Conservation (phyloP, 2,888 invertebrate species). For the Drosophila melanosoma region DNA sequence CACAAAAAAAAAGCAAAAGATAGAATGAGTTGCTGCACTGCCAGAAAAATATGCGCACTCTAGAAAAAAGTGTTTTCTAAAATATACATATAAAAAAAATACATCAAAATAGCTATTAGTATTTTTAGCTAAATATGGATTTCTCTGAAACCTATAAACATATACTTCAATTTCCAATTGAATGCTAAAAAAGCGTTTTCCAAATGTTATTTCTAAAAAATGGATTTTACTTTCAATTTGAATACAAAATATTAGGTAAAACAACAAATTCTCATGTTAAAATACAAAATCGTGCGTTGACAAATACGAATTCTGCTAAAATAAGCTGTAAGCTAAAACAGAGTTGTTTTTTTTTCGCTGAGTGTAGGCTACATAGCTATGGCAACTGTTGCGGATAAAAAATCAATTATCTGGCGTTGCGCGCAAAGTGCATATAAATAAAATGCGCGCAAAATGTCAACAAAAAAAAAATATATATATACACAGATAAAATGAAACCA, state of each 20-base stretch:
- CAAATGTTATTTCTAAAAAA: not conserved
- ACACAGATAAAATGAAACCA: conserved; percentile 2
- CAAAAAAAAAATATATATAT: conserved; percentile 54
- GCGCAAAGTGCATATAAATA: conserved; percentile 78
- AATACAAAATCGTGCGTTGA: not conserved
- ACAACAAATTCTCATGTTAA: not conserved
- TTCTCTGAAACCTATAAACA: not conserved
- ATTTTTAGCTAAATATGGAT: not conserved
- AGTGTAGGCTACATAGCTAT: conserved; percentile 16
- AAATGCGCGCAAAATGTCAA: conserved; percentile 78
- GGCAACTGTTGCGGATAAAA: conserved; percentile 40
- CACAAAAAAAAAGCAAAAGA: conserved; percentile 7
- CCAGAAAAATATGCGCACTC: not conserved
- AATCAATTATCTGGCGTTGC: conserved; percentile 58
- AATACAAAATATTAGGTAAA: not conserved
- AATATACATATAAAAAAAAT: not conserved
- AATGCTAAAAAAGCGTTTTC: not conserved
- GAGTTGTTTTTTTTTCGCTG: not conserved
- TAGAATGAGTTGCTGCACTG: not conserved
- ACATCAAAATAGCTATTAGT: not conserved
- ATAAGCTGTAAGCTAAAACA: no score
- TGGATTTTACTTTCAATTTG: no score
- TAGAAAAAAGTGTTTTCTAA: not conserved
- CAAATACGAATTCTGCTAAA: not conserved
- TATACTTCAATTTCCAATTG: not conserved